phyloP scores from a whole-genome alignment of 53 echinoderm and acorn worm species.

The Temnopleurus reevesii region DNA sequence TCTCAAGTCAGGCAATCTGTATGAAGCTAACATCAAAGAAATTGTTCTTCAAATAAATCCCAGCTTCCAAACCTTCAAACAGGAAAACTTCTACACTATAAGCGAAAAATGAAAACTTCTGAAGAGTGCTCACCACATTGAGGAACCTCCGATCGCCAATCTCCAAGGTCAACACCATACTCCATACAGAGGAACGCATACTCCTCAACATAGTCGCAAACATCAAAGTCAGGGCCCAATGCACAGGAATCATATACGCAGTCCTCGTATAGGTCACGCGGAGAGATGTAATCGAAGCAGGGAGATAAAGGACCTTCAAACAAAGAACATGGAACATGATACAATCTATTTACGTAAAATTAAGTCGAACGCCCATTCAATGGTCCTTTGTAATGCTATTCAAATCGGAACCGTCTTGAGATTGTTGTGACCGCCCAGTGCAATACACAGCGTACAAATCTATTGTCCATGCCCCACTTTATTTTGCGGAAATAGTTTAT shows the following conservation, averaged over 20 bases:
- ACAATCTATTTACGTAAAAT: too few species aligned
- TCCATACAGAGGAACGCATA: constrained; percentile 73
- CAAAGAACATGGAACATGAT: too few species aligned
- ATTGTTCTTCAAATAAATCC: background rate
- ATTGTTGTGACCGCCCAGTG: too few species aligned
- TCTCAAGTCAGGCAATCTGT: too few species aligned
- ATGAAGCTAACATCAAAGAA: background rate
- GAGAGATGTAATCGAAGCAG: constrained; percentile 74
- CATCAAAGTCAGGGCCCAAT: constrained; percentile 66
- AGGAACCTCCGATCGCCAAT: constrained; percentile 60
- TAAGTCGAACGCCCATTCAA: too few species aligned
- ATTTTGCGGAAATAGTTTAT: too few species aligned
- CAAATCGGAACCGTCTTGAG: too few species aligned
- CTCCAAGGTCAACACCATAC: constrained; percentile 58
- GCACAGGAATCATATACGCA: constrained; percentile 85
- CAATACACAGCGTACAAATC: too few species aligned
- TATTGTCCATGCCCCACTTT: too few species aligned
- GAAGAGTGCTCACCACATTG: constrained; percentile 61
- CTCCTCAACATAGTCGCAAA: constrained; percentile 68
- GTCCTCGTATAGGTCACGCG: constrained; percentile 70
- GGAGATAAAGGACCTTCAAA: constrained; percentile 60
- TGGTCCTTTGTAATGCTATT: too few species aligned
- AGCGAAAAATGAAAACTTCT: background rate
- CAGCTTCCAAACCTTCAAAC: too few species aligned
- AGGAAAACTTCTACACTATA: too few species aligned